A percentile compares a stretch with the other conserved stretches of the same genome.
Evolutionary conservation across 2,797 vertebrate genomes (phyloP).

Genomic region (Neosalanx taihuensis): DNA sequence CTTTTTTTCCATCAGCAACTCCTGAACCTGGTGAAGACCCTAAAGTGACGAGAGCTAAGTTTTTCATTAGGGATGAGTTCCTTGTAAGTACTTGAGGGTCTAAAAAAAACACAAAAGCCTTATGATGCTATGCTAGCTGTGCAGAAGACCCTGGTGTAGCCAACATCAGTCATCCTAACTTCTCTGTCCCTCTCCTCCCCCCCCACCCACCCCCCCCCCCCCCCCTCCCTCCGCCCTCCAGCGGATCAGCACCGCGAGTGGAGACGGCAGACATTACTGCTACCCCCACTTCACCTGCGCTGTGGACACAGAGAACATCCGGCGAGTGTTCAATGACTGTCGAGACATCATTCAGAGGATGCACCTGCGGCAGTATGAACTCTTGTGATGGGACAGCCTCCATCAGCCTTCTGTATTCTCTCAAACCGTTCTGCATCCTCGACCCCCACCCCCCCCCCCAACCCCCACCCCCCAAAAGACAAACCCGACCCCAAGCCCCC

Average conservation of each 20-base stretch:
- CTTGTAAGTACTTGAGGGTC: conserved; percentile 75
- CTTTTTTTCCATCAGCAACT: conserved; percentile 73
- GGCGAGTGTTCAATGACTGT: conserved; percentile 97
- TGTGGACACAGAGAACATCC: conserved; percentile 98
- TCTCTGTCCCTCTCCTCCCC: background rate
- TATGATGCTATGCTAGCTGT: too few species aligned
- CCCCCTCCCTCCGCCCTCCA: conserved; percentile 49
- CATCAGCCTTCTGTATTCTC: conserved; percentile 42
- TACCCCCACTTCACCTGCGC: conserved; percentile 98
- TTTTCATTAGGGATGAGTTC: conserved; percentile 98
- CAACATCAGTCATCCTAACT: background rate
- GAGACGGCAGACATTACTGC: conserved; percentile 95
- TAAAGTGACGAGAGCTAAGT: conserved; percentile 97
- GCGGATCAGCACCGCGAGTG: conserved; percentile 97
- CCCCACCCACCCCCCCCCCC: conserved; percentile 1
- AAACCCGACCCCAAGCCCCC: conserved; percentile 61
- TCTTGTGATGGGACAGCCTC: conserved; percentile 88
- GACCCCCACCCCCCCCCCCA: background rate
- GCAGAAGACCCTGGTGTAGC: background rate
- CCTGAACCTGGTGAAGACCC: conserved; percentile 97
- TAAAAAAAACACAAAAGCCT: background rate
- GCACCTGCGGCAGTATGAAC: conserved; percentile 99
- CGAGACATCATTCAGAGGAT: conserved; percentile 98
- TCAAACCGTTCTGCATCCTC: conserved; percentile 23
- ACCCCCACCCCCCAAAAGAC: conserved; percentile 20